A percentile compares a stretch with the other conserved stretches of the same genome.
Conservation (phyloP, 2,888 invertebrate species). For the Anticlea derivata region DNA sequence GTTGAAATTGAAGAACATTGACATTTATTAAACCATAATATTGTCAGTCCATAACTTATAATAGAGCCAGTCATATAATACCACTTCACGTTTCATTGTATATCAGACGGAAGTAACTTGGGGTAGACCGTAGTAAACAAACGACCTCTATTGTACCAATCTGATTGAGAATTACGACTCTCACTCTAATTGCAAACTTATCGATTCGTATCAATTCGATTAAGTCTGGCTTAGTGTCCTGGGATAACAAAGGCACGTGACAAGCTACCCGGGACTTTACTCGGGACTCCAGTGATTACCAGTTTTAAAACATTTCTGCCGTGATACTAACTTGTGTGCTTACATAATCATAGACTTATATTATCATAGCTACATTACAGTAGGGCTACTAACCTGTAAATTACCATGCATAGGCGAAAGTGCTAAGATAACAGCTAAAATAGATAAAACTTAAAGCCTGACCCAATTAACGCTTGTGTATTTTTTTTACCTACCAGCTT, state of each 20-base stretch:
- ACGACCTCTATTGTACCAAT: slow-evolving; percentile 24
- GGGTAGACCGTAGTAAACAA: slow-evolving; percentile 18
- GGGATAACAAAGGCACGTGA: too few relatives aligned
- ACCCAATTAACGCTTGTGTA: slow-evolving; percentile 5
- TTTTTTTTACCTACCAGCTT: neutral
- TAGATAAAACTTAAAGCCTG: slow-evolving; percentile 12
- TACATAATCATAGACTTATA: too few relatives aligned
- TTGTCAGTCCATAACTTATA: slow-evolving; percentile 18
- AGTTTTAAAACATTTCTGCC: too few relatives aligned
- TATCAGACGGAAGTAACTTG: slow-evolving; percentile 1
- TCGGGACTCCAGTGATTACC: too few relatives aligned
- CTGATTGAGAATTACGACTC: slow-evolving; percentile 17
- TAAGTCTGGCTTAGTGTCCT: neutral
- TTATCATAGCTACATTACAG: too few relatives aligned
- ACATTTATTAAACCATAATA: slow-evolving; percentile 23
- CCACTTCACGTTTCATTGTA: slow-evolving; percentile 16
- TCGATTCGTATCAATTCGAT: slow-evolving; percentile 21
- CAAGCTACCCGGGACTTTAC: too few relatives aligned
- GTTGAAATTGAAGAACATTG: too few relatives aligned
- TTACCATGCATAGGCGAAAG: neutral
- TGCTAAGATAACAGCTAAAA: slow-evolving; percentile 8
- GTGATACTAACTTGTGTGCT: too few relatives aligned
- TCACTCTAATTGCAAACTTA: slow-evolving; percentile 26
- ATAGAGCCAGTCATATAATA: slow-evolving; percentile 13
- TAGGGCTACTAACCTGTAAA: neutral